Conservation (phyloP, 2,113 vertebrate genomes). For the Halcyon malimbica region DNA sequence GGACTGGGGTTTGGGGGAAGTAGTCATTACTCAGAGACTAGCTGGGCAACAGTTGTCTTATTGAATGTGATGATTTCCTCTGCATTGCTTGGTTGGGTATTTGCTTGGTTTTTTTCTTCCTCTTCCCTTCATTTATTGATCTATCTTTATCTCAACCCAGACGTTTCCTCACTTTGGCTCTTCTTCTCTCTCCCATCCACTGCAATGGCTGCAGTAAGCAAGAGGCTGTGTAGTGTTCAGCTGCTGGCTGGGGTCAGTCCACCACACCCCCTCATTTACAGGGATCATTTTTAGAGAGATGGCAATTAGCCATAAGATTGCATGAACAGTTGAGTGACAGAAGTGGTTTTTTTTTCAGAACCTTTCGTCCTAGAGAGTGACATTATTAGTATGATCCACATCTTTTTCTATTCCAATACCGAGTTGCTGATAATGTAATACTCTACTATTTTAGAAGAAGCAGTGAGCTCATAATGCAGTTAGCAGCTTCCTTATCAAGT, state of each 20-base stretch:
- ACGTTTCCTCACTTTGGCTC: background rate
- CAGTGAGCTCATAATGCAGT: background rate
- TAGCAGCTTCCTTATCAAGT: background rate
- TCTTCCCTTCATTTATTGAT: background rate
- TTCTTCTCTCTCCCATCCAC: accelerated
- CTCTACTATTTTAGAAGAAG: background rate
- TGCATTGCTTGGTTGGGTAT: background rate
- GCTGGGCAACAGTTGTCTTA: background rate
- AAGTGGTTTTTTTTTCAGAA: background rate
- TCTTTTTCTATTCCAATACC: background rate
- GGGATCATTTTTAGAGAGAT: background rate
- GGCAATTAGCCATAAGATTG: background rate
- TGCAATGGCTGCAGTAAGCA: background rate
- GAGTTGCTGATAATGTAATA: background rate
- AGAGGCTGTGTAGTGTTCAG: background rate
- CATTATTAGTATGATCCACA: background rate
- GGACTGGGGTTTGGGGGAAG: accelerated
- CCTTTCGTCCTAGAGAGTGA: background rate
- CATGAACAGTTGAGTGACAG: background rate
- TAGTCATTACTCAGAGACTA: background rate
- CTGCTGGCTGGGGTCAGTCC: background rate
- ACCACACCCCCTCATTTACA: background rate
- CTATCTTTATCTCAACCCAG: background rate
- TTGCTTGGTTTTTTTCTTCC: accelerated
- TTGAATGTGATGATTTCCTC: background rate